Evolutionary conservation across 1,140 invertebrate species (phyloP), one percentile per base, ranked within the genome.

Genomic region (Mamestra configurata): DNA sequence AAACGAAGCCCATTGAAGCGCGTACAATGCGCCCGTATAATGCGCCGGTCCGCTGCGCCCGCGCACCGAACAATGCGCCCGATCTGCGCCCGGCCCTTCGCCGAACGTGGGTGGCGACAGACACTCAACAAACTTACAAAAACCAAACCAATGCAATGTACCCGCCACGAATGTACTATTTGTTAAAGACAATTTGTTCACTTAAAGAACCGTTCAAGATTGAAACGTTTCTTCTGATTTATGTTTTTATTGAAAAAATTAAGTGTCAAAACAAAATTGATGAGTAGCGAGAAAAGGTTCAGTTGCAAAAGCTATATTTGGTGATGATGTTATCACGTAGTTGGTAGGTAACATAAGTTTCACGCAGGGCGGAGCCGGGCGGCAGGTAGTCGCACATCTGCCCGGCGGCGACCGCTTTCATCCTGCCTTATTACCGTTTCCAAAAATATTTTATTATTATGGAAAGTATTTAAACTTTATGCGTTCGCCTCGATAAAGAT

Each of bases 21-120:
- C 85, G 84, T 83, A 93, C 92, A 94, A 93, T 93, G 89, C 87
- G 86, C 92, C 93, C 93, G 92, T 90, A 93, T 94, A 93, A 91
- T 93, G 84, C 87, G 80, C 87, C 88, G 89, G 87, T 89, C 88
- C 87, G 86, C 88, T 86, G 87, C 90, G 88, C 85, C 82, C 84
- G 88, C 89, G 90, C 88, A 71, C 31, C 66, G 86, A 88, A 93
- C 92, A 93, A 94, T 92, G 86, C 84, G 88, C 82, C 87, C 88
- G 88, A 84, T 83, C 87, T 82, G 83, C 80, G 80, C 81, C 84
- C 82, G 85, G 79, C 84, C 86, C 88, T 88, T 88, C 87, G 88
- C 86, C 89, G 90, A 89, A 89, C 90, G 94, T 95, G 94, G 94
- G 94, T 95, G 94, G 94, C 89, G 85, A 85, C 76, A 75, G 82